Base-by-base conservation (phyloP, 2,888 invertebrate genomes). In the Nomada fabriciana region DNA sequence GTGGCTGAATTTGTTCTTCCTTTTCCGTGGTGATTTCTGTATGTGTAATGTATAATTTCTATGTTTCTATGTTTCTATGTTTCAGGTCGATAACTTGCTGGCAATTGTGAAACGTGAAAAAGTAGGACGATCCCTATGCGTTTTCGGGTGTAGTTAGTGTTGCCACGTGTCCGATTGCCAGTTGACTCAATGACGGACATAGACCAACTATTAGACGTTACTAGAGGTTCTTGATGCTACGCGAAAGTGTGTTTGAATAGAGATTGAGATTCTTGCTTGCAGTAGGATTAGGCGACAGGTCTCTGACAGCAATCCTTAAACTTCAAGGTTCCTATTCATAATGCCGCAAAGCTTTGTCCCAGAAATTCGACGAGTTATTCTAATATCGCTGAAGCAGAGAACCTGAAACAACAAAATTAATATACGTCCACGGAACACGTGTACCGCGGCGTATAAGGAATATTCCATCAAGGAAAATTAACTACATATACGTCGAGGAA, bases 1-100 rank as follows among this genome's bases (percentile, higher is more conserved):
- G 80, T 71, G 85, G 80, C 84, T 84, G 86, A 87, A 83, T 84
- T 86, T 74, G 50, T 82, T 77, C 70, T 87, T 86, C 85, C 86
- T 86, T 82, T 29, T 76, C 75, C 47, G 64, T 77, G 86, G 74
- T 36, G 60, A 59, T 63, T 53, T 71, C 42, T 25, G 29, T 10
- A 2, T 50, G 68, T 74, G 68, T 59, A 29, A 57, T n/a, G 36
- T 20, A n/a, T 29, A n/a, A 42, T 11, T 64, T 52, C 55, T 25
- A 50, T 13, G 4, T 64, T 25, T 20, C n/a, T n/a, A n/a, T n/a
- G n/a, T n/a, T n/a, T n/a, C n/a, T n/a, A n/a, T n/a, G 2, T n/a
- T 42, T 57, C 20, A n/a, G 2, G 50, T n/a, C 20, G 43, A 18
- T 36, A 15, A 25, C 20, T 15, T 1, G 10, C 5, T 36, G 18